These are phyloP conservation scores for Jordanella pulchra DNA, from an alignment of 2,797 vertebrate species.

Conservation along the genomic window DNA sequence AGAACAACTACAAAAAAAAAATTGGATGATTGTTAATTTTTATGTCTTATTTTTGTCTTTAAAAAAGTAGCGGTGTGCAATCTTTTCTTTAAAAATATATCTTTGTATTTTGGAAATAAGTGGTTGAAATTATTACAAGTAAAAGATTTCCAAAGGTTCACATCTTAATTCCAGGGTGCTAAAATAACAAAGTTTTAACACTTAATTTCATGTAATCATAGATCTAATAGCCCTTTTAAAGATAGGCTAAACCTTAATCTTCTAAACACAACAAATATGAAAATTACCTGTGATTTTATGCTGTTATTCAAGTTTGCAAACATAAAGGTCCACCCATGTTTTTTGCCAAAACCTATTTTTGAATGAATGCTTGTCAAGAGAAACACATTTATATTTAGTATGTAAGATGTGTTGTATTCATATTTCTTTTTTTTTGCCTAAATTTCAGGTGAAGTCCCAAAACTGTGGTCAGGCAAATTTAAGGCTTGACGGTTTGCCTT, in stretches of 20 bases:
- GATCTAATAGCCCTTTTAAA: constrained; percentile 54
- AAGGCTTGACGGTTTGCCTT: constrained; percentile 42
- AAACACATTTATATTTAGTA: constrained; percentile 35
- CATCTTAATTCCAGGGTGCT: constrained; percentile 28
- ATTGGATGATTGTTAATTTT: background rate
- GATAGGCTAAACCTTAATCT: constrained; percentile 34
- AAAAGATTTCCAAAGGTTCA: constrained; percentile 17
- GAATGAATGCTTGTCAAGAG: constrained; percentile 36
- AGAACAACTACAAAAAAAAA: background rate
- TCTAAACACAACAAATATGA: constrained; percentile 25
- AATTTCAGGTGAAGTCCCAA: constrained; percentile 44
- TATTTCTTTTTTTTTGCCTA: constrained; percentile 67
- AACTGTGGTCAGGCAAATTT: constrained; percentile 49
- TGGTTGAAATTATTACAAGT: constrained; percentile 19
- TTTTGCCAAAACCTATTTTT: constrained; percentile 37
- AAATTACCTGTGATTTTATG: constrained; percentile 54
- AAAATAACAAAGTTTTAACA: constrained; percentile 36
- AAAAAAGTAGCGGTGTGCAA: background rate
- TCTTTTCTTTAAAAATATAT: background rate
- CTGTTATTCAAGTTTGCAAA: constrained; percentile 31
- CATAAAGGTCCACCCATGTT: constrained; percentile 13
- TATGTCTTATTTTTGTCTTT: background rate
- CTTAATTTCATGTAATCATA: constrained; percentile 62
- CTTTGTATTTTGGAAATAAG: background rate
- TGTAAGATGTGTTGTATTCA: constrained; percentile 15